Evolutionary conservation across 2,888 invertebrate genomes (phyloP), one percentile per base, ranked within the genome.

Genomic region (Hololepta plana): DNA sequence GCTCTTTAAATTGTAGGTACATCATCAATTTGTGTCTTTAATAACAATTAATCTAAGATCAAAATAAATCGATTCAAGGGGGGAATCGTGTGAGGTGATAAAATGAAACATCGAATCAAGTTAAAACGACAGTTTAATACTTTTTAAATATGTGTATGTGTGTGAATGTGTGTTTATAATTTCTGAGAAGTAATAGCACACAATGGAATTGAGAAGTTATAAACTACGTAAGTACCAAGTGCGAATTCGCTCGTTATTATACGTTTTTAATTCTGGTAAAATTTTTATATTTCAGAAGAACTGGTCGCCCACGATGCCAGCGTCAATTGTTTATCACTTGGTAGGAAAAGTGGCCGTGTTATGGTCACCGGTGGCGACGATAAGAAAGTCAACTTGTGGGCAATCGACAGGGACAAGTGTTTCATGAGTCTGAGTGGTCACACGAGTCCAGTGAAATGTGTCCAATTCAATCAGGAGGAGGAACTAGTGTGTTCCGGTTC

Each of bases 361-460:
- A 66, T 90, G 52, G 88, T 82, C 20, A 88, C 88, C 32, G 95
- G 95, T 29, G 93, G 95, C 32, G 90, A 91, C 52, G 95, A 95
- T 60, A 84, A 87, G 52, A 91, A 91, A 59, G 91, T 95, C 27
- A 95, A 95, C 57, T 59, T 95, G 38, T 95, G 93, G 93, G 88
- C 91, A 8, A 81, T 93, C 36, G 93, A 91, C 19, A 82, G 91
- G 49, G 91, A 90, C 20, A 82, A 91, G 49, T 91, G 90, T 59
- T 81, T 95, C 46, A 84, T 95, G 90, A 87, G 87, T 49, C 60
- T 95, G 37, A 81, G 82, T 53, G 95, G 91, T 2, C 93, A 95
- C 52, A 82, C 84, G 37, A 85, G 90, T 26, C 75, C 90, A 9
- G 79, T 95, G 38, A 90, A 91, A 59, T 85, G 90, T 55, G 93